Conservation (phyloP, 2,888 invertebrate genomes). For the Cerceris rybyensis region DNA sequence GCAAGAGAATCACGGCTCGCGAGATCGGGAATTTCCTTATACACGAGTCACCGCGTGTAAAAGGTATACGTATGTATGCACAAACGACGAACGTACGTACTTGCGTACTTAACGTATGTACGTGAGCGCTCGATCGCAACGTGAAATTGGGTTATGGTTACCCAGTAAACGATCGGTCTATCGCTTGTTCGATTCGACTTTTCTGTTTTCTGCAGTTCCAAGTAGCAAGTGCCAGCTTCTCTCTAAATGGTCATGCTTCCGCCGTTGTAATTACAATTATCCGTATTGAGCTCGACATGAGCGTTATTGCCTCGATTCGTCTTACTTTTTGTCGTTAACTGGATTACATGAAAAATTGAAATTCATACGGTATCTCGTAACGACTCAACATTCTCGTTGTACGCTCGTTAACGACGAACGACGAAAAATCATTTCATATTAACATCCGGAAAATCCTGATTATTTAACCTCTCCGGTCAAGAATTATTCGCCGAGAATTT, state of each 20-base stretch:
- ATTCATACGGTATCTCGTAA: background rate
- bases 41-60: conserved; percentile 53
- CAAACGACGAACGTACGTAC: conserved; percentile 24
- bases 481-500: background rate
- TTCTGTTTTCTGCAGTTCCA: conserved; percentile 24
- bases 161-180: conserved; percentile 41
- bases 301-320: background rate
- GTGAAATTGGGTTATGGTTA: conserved; percentile 70
- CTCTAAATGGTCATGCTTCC: conserved; percentile 42
- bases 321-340: background rate
- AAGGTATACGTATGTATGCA: conserved; percentile 29
- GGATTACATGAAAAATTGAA: background rate
- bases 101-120: too few relatives aligned
- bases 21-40: conserved; percentile 78
- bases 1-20: conserved; percentile 74
- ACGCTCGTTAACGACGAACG: conserved; percentile 5
- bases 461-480: conserved; percentile 1
- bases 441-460: conserved; percentile 18
- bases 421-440: conserved; percentile 3
- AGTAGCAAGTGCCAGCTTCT: conserved; percentile 33
- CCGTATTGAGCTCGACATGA: background rate
- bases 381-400: background rate
- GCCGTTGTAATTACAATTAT: conserved; percentile 21
- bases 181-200: conserved; percentile 26
- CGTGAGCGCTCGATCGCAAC: conserved; percentile 42